These are phyloP conservation scores for Harpalus rubripes DNA, from an alignment of 2,888 invertebrate genomes.

Conservation along the genomic window DNA sequence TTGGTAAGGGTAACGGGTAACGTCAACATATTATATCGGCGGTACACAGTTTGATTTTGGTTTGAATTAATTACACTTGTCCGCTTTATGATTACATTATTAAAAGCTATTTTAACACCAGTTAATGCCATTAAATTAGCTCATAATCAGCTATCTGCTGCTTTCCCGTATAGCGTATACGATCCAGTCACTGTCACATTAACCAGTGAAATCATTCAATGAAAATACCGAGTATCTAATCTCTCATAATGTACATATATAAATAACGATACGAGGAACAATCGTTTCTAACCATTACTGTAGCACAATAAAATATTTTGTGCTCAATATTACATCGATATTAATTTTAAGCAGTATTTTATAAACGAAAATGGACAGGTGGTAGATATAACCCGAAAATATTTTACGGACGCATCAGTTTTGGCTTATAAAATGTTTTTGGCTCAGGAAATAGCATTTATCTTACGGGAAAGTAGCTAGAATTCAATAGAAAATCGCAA, in stretches of 20 bases:
- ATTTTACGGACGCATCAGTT: constrained; percentile 52
- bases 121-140: constrained; percentile 54
- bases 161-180: constrained; percentile 52
- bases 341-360: constrained; percentile 55
- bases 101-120: constrained; percentile 51
- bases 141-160: constrained; percentile 41
- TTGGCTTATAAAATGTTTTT: constrained; percentile 45
- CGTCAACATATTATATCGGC: constrained; percentile 43
- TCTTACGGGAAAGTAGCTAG: constrained; percentile 57
- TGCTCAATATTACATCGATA: constrained; percentile 45
- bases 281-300: constrained; percentile 48
- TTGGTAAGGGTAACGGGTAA: background rate
- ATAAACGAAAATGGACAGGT: constrained; percentile 54
- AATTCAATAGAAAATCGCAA: constrained; percentile 30
- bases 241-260: constrained; percentile 43
- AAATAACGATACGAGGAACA: constrained; percentile 52
- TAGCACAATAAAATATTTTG: constrained; percentile 55
- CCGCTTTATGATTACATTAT: constrained; percentile 48
- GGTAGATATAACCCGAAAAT: constrained; percentile 43
- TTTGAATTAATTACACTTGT: constrained; percentile 40
- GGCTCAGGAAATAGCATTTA: constrained; percentile 53
- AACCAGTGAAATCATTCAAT: constrained; percentile 48
- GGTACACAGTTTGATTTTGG: constrained; percentile 50
- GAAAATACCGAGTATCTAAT: constrained; percentile 38
- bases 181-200: constrained; percentile 21